Evolutionary conservation across 53 echinoderm and acorn worm genomes (phyloP), one percentile per base, ranked within the genome.

Genomic region (Henricia sp.): DNA sequence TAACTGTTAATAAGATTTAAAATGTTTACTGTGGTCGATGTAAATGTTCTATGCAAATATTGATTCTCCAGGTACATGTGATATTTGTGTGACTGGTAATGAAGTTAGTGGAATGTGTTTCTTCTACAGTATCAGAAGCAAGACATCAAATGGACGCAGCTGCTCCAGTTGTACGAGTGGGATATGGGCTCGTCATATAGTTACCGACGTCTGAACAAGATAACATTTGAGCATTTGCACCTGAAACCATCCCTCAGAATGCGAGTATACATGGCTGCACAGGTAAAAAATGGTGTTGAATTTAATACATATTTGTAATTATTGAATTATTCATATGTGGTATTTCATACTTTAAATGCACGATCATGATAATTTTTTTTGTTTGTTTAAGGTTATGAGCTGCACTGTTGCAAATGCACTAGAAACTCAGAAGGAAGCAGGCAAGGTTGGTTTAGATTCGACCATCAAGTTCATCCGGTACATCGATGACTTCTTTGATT

Each of bases 251-350:
- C 86, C 16, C 35, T 76, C 2, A 41, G 68, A 51, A 86, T 86
- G 86, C 48, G 76, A 35, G 86, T 86, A 26, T 75, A 86, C 75
- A 32, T 86, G 67, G 86, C 86, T 46, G 86, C 39, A 3, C 86
- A 86, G 65, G 86, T 86, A 76, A 71, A 60, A 24, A 37, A 5
- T 38, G 29, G 38, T 40, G 9, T 36, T 37, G 21, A 66, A 17
- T 46, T 46, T 46, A 10, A 46, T 46, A 6, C 13, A 13, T 13
- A 6, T 10, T 46, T 6, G 13, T 10, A 46, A 13, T 20, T 53
- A 20, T 53, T 53, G 53, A 23, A 4, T 46, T 19, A 37, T 66
- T 35, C 19, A 24, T 13, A 66, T 37, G 38, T 19, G 38, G 9
- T 13, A 19, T 19, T 66, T 9, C 17, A 66, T 37, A 66, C n/a